Base-by-base conservation (phyloP, 1,140 invertebrate species). In the Neoseiulus cucumeris region DNA sequence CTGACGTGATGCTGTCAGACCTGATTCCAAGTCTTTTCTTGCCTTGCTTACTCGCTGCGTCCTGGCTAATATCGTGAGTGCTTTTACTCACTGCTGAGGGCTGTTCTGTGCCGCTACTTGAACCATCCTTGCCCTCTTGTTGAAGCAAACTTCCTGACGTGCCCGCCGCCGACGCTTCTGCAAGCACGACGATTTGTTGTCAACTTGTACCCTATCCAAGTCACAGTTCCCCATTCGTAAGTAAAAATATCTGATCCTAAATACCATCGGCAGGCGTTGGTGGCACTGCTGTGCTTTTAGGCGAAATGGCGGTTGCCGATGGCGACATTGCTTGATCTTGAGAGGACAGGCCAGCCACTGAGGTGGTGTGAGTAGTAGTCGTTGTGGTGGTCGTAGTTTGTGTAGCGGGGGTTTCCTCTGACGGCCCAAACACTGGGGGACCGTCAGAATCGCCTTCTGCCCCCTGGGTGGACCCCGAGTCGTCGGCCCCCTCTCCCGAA, bases 1-100 rank as follows among this genome's bases (percentile, higher is more conserved):
- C 51, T 29, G 51, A 25, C 51, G 51, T 59, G 51, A 59, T 59
- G 51, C 51, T 59, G 51, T 59, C 51, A 29, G 51, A 59, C 25
- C 22, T 25, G 51, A 59, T 59, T 25, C 51, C 51, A 17, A 59
- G 25, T 59, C 22, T 25, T 20, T 59, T 59, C 22, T 59, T 59
- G 51, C 51, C 51, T 29, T 25, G 51, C 22, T 33, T 33, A 39
- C 33, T 39, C 14, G 51, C 22, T 59, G 51, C 51, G n/a, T 59
- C 33, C 33, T 39, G 33, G 33, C 33, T 39, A 39, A 39, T 4
- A 4, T 39, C 33, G 4, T 39, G 33, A 39, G 33, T 39, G 33
- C 33, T 9, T 39, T 9, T 39, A 39, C 33, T 39, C 33, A 9
- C 33, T 39, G 33, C 33, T 39, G 33, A 39, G 33, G 33, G 33